phyloP scores from a whole-genome alignment of 2,113 vertebrate genomes.

The Oncorhynchus mykiss region DNA sequence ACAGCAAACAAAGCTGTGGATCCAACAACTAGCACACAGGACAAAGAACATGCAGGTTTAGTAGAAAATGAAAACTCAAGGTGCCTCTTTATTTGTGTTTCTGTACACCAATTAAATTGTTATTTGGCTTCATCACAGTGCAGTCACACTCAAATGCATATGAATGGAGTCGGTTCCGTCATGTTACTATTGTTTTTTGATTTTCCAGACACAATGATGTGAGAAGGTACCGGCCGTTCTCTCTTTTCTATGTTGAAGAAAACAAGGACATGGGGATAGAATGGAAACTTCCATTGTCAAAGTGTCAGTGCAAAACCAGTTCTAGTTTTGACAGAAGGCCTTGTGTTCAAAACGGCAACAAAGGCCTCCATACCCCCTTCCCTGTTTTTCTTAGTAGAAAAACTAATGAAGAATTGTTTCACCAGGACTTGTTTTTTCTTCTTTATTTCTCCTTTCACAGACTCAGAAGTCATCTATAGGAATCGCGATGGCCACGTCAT shows the following conservation, averaged over 20 bases:
- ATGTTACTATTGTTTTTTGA: neutral
- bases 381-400: too few relatives aligned
- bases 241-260: too few relatives aligned
- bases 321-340: too few relatives aligned
- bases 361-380: too few relatives aligned
- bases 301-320: too few relatives aligned
- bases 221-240: too few relatives aligned
- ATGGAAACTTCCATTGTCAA: too few relatives aligned
- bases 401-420: too few relatives aligned
- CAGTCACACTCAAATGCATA: neutral
- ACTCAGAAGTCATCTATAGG: slow-evolving; percentile 92
- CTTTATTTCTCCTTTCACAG: slow-evolving; percentile 66
- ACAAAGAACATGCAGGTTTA: neutral
- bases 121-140: neutral
- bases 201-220: too few relatives aligned
- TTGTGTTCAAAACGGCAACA: too few relatives aligned
- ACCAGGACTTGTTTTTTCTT: neutral
- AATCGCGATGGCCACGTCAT: slow-evolving; percentile 91
- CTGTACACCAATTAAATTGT: neutral
- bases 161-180: neutral
- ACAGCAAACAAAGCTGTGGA: slow-evolving; percentile 21
- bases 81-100: neutral
- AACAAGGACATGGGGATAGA: too few relatives aligned
- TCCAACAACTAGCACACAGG: neutral
- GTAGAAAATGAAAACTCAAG: neutral